Evolutionary conservation across 2,888 invertebrate species (phyloP).

Genomic region (Priocnemis perturbator): DNA sequence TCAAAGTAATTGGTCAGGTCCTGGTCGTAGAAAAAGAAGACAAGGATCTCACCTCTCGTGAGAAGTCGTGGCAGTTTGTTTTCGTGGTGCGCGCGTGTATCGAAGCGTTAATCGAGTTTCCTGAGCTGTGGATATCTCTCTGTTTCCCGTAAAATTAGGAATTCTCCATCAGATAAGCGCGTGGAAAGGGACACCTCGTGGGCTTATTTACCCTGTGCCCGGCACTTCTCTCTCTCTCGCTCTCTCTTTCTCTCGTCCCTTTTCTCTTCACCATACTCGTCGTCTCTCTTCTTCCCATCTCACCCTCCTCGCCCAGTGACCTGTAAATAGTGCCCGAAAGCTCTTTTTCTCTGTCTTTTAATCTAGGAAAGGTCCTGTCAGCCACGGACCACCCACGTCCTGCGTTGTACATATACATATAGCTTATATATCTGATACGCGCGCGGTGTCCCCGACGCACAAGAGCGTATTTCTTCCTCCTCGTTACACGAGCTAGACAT

Average conservation of each 20-base stretch:
- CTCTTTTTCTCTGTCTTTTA: slow-evolving; percentile 30
- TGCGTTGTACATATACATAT: slow-evolving; percentile 19
- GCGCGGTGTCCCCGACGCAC: slow-evolving; percentile 28
- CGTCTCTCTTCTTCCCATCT: slow-evolving; percentile 5
- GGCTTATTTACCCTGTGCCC: neutral
- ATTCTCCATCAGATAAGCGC: slow-evolving; percentile 67
- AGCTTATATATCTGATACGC: slow-evolving; percentile 40
- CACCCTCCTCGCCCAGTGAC: slow-evolving; percentile 52
- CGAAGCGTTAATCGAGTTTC: slow-evolving; percentile 59
- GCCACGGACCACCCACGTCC: slow-evolving; percentile 67
- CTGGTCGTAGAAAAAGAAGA: slow-evolving; percentile 20
- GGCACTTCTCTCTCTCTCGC: slow-evolving; percentile 24
- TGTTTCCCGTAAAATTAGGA: slow-evolving; percentile 60
- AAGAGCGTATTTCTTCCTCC: slow-evolving; percentile 19
- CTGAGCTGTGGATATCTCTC: slow-evolving; percentile 24
- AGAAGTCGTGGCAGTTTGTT: slow-evolving; percentile 33
- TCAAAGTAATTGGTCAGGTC: slow-evolving; percentile 48
- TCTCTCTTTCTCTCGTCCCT: slow-evolving; percentile 14
- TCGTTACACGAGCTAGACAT: slow-evolving; percentile 8
- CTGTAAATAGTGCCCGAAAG: slow-evolving; percentile 59
- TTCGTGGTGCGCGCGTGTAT: slow-evolving; percentile 30
- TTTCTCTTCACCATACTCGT: neutral
- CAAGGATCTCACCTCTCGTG: slow-evolving; percentile 38
- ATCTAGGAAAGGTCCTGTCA: slow-evolving; percentile 42
- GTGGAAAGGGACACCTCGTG: slow-evolving; percentile 45